Conservation (phyloP, 2,888 invertebrate species). For the Salticus scenicus region DNA sequence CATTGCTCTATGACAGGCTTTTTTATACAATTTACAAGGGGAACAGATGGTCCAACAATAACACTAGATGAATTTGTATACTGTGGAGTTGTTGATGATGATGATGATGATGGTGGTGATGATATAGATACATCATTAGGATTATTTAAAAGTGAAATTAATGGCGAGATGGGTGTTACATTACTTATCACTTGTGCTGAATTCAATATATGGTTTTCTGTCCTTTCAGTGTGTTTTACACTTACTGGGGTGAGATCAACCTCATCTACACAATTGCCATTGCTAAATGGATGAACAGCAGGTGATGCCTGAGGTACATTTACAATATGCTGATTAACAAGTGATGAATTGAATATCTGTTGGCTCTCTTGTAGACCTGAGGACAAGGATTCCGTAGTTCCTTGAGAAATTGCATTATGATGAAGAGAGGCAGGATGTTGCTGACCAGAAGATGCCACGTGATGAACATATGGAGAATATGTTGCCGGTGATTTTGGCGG, state of each 20-base stretch:
- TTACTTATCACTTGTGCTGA: conserved; percentile 43
- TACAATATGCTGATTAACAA: conserved; percentile 57
- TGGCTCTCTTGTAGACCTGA: conserved; percentile 55
- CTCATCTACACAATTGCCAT: conserved; percentile 64
- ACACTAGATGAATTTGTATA: conserved; percentile 58
- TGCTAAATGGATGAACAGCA: conserved; percentile 59
- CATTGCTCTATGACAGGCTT: conserved; percentile 38
- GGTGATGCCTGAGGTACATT: conserved; percentile 47
- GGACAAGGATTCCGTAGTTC: conserved; percentile 40
- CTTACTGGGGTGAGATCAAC: conserved; percentile 39
- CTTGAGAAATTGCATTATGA: conserved; percentile 54
- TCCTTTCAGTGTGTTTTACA: conserved; percentile 59
- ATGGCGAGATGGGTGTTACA: conserved; percentile 42
- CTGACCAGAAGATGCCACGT: conserved; percentile 49
- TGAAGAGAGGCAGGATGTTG: conserved; percentile 45
- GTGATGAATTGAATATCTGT: conserved; percentile 53
- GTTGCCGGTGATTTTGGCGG: conserved; percentile 57
- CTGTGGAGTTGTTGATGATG: conserved; percentile 56
- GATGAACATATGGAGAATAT: conserved; percentile 60
- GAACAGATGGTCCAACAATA: conserved; percentile 33
- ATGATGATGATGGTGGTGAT: conserved; percentile 60
- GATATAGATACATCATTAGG: conserved; percentile 56
- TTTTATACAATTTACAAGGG: conserved; percentile 32
- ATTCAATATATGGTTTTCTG: conserved; percentile 69
- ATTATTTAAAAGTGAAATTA: conserved; percentile 44